Base-by-base conservation (phyloP, 92 coral and sea anemone species). In the Blastomussa wellsi region DNA sequence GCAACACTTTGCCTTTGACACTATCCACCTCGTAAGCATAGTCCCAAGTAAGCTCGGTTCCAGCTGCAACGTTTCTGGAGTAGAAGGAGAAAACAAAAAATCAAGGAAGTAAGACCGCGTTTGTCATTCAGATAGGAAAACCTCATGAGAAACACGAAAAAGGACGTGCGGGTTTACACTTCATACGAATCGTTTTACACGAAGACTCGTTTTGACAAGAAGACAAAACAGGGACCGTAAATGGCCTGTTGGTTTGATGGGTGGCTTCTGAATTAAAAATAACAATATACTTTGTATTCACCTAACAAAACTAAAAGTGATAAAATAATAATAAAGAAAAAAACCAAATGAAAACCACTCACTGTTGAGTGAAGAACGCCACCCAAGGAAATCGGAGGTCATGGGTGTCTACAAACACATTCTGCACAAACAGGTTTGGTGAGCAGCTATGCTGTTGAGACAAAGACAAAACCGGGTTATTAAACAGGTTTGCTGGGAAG, bases 11-110 rank as follows among this genome's bases (percentile, higher is more conserved):
- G 78, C 95, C 98, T 49, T 91, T 93, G 44, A 96, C 99, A 55
- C 99, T 96, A 31, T 95, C 99, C 26, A 96, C 98, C 66, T 96
- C 99, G 88, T 96, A 96, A 93, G 95, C 95, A 89, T 96, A 96
- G 90, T 96, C 98, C 98, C 98, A 96, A 32, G 95, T 96, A 33
- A 96, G 88, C 86, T 96, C 98, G 16, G 92, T 86, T 16, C 98
- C 98, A 35, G 98, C 98, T 29, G 94, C 77, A 67, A 96, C 95
- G 81, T 96, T 94, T 65, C 98, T 96, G 84, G 32, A 68, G 65
- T 16, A 36, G 64, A 20, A 68, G 5, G n/a, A 2, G 75, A 66
- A 68, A 28, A n/a, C n/a, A 51, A 55, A 6, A 55, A 57, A 2
- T 55, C 24, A 22, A 6, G 15, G n/a, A n/a, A n/a, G n/a, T n/a